Evolutionary conservation across 2,113 vertebrate genomes (phyloP).

Genomic region (Bos javanicus): DNA sequence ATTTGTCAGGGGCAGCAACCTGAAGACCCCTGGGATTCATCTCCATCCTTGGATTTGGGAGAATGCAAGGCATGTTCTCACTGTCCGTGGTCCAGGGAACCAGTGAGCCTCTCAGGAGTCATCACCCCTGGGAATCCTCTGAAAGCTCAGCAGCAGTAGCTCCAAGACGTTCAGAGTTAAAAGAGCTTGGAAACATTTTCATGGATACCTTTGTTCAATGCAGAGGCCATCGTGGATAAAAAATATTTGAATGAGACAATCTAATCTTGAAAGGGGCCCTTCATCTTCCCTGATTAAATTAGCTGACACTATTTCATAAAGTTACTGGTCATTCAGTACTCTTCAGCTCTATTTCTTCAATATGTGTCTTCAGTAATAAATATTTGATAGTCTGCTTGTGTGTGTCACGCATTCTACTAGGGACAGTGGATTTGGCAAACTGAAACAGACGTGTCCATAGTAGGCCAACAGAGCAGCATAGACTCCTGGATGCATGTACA

Average conservation of each 20-base stretch:
- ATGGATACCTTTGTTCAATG: neutral
- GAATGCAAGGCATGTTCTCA: neutral
- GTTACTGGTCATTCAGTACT: neutral
- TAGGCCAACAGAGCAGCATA: fast-evolving
- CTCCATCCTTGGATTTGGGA: neutral
- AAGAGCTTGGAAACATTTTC: neutral
- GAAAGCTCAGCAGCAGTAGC: neutral
- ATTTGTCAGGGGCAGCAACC: fast-evolving
- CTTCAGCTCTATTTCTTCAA: neutral
- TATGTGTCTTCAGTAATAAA: neutral
- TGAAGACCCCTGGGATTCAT: neutral
- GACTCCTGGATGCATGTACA: neutral
- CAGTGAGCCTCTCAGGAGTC: neutral
- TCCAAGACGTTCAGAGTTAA: neutral
- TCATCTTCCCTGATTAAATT: neutral
- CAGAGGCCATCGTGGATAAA: neutral
- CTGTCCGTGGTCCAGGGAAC: neutral
- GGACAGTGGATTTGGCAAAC: neutral
- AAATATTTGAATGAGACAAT: neutral
- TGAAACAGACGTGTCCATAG: neutral
- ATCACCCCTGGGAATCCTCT: neutral
- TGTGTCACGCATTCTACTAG: neutral
- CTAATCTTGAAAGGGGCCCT: neutral
- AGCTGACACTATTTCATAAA: neutral
- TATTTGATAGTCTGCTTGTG: neutral